Conservation (phyloP, 2,797 vertebrate species). For the Potorous gilbertii region DNA sequence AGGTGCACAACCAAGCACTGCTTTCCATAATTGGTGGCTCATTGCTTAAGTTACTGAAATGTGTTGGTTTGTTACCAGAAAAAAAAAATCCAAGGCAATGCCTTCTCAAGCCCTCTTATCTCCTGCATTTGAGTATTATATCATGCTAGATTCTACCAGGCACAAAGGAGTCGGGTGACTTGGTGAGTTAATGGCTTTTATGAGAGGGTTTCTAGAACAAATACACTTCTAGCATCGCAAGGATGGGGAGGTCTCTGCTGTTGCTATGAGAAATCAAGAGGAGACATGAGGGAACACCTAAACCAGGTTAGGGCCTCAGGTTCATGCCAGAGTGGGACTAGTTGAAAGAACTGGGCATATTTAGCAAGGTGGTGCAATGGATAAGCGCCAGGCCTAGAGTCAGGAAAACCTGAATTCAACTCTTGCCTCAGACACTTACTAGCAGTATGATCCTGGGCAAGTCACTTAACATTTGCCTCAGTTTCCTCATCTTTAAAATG, state of each 20-base stretch:
- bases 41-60: not conserved
- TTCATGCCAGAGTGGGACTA: not conserved
- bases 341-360: not conserved
- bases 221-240: fast-evolving
- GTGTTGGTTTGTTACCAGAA: not conserved
- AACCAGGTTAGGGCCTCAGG: not conserved
- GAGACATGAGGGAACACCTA: not conserved
- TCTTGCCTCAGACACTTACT: not conserved
- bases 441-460: not conserved
- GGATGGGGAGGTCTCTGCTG: not conserved
- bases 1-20: not conserved
- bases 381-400: not conserved
- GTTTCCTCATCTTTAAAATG: not conserved
- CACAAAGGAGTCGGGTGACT: not conserved
- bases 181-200: not conserved
- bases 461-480: not conserved
- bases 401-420: not conserved
- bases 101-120: not conserved
- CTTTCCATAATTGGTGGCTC: not conserved
- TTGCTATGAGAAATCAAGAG: not conserved
- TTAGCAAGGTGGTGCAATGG: not conserved
- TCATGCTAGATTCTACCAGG: not conserved
- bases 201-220: not conserved
- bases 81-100: not conserved
- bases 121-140: not conserved